These are phyloP conservation scores for Dendrolimus punctatus DNA, from an alignment of 1,140 invertebrate genomes.

Conservation along the genomic window DNA sequence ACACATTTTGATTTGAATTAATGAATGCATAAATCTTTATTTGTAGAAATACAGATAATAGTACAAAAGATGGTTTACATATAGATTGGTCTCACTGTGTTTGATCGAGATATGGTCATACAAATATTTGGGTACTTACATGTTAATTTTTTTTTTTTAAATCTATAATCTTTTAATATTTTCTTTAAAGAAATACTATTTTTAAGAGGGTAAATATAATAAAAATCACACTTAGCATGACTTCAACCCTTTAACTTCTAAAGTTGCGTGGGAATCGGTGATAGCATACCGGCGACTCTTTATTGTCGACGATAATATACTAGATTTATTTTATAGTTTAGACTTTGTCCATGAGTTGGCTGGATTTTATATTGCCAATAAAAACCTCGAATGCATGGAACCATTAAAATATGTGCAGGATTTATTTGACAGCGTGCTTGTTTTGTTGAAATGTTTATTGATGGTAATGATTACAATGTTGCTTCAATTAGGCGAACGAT, in stretches of 20 bases:
- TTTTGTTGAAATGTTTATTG: slow-evolving; percentile 61
- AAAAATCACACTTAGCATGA: too few species aligned
- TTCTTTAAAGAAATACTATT: too few species aligned
- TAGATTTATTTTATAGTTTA: slow-evolving; percentile 70
- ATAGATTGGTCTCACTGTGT: too few species aligned
- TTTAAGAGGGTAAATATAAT: too few species aligned
- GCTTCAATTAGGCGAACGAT: slow-evolving; percentile 35
- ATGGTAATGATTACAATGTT: slow-evolving; percentile 48
- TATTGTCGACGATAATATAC: slow-evolving; percentile 67
- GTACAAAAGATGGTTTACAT: too few species aligned
- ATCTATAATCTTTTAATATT: too few species aligned
- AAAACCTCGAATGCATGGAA: slow-evolving; percentile 52
- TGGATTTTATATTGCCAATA: slow-evolving; percentile 59
- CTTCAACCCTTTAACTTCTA: slow-evolving; percentile 12
- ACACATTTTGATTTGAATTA: too few species aligned
- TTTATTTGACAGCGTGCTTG: slow-evolving; percentile 56
- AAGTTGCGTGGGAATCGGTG: slow-evolving; percentile 68
- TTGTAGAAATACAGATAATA: too few species aligned
- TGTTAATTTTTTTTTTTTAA: too few species aligned
- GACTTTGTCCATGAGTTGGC: slow-evolving; percentile 57
- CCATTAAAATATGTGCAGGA: slow-evolving; percentile 67
- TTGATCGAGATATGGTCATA: too few species aligned
- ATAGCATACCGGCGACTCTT: slow-evolving; percentile 65
- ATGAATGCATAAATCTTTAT: too few species aligned
- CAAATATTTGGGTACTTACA: too few species aligned